Evolutionary conservation across 2,888 invertebrate genomes (phyloP).

Genomic region (Lycocerus yunnanus): DNA sequence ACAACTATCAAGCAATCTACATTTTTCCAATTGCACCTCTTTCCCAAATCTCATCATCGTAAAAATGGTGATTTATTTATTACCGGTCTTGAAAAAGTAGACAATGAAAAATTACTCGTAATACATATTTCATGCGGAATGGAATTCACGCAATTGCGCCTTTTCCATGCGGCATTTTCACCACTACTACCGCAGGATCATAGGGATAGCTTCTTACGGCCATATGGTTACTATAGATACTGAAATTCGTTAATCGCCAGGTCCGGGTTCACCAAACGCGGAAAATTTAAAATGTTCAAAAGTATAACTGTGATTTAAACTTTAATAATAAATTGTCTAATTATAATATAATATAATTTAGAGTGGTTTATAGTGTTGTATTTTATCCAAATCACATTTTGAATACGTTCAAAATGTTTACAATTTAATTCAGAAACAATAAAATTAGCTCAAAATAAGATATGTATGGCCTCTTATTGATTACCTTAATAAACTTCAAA

Average conservation of each 20-base stretch:
- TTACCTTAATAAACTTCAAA: neutral
- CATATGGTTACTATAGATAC: slow-evolving; percentile 40
- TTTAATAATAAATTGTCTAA: neutral
- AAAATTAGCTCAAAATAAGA: neutral
- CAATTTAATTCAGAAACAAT: too few relatives aligned
- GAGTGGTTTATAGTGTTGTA: too few relatives aligned
- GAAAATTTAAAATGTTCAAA: neutral
- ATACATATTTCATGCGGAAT: neutral
- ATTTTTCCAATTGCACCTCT: slow-evolving; percentile 42
- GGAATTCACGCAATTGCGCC: slow-evolving; percentile 26
- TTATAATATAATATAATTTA: too few relatives aligned
- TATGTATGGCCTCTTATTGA: neutral
- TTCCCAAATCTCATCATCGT: slow-evolving; percentile 42
- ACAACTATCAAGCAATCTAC: slow-evolving; percentile 44
- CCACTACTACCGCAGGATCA: slow-evolving; percentile 27
- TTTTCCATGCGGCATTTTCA: slow-evolving; percentile 23
- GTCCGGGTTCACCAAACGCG: neutral
- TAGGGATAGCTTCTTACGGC: slow-evolving; percentile 33
- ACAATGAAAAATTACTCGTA: neutral
- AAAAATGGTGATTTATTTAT: neutral
- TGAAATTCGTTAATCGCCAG: neutral
- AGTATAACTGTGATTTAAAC: too few relatives aligned
- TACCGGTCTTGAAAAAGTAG: neutral
- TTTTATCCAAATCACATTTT: too few relatives aligned
- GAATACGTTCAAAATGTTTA: too few relatives aligned